Base-by-base conservation (phyloP, 1,140 invertebrate genomes). In the Eurosta solidaginis region DNA sequence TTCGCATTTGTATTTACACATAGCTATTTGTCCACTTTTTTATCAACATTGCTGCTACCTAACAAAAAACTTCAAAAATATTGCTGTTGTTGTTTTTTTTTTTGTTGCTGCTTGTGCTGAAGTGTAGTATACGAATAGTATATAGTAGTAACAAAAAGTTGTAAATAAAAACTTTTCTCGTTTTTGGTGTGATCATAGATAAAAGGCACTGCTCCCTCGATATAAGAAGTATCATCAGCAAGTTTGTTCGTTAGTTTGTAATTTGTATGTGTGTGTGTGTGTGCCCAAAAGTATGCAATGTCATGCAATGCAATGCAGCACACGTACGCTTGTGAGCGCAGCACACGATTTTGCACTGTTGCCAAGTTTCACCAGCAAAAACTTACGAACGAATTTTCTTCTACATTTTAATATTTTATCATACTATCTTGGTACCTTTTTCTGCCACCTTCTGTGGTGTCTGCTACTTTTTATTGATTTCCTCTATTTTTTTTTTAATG, bases 11-110 rank as follows among this genome's bases (percentile, higher is more conserved):
- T 68, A 40, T 68, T 6, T 17, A 14, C 54, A 10, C 54, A 59
- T 29, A 59, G 29, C 33, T 27, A 68, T 68, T 68, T 68, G 59
- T 68, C 59, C 59, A 22, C 59, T 68, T 68, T n/a, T 68, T 68
- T 68, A 68, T 68, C 59, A 68, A 68, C 59, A 2, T n/a, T 22
- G 17, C 59, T 40, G 59, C 59, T 68, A 68, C 59, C 40, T 68
- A 36, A 68, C 40, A 68, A 68, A 68, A n/a, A 68, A 68, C 20
- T 68, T 12, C 59, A 4, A 36, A 42, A 68, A 29, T 59, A 22
- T 54, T 27, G 5, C 14, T 14, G 50, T 12, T 12, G 20, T 7
- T n/a, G n/a, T n/a, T n/a, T n/a, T n/a, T n/a, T n/a, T n/a, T n/a
- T 20, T 54, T 54, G 54, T 59, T 59, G 54, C n/a, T 29, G 54